These are phyloP conservation scores for Caligus rogercresseyi DNA, from an alignment of 1,140 invertebrate genomes.

Conservation along the genomic window DNA sequence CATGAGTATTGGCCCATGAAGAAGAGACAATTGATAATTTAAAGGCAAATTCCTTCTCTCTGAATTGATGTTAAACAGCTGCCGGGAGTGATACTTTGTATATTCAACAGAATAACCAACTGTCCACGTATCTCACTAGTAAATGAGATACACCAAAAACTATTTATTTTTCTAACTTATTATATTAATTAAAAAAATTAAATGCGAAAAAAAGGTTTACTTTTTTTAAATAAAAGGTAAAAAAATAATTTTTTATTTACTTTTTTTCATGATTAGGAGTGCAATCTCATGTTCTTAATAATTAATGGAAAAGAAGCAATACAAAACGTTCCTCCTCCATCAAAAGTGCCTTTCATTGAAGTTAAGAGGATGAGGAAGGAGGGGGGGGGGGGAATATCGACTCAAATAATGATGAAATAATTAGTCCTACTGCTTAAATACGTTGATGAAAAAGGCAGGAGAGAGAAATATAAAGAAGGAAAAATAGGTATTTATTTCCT, in stretches of 20 bases:
- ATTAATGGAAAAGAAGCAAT: not conserved
- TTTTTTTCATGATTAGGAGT: not conserved
- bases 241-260: not conserved
- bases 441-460: not conserved
- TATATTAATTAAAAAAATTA: not conserved
- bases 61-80: no score
- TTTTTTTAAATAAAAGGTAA: not conserved
- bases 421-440: not conserved
- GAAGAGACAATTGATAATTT: no score
- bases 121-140: no score
- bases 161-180: not conserved
- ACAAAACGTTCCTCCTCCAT: no score
- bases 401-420: not conserved
- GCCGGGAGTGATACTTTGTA: no score
- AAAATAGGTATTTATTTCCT: not conserved
- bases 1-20: no score
- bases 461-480: not conserved
- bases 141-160: not conserved
- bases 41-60: no score
- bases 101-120: no score
- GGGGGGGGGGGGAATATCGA: no score
- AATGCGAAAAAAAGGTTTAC: not conserved
- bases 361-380: not conserved
- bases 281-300: not conserved
- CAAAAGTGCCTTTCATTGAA: not conserved